Base-by-base conservation (phyloP, 2,888 invertebrate genomes). In the Caenorhabditis sp. region DNA sequence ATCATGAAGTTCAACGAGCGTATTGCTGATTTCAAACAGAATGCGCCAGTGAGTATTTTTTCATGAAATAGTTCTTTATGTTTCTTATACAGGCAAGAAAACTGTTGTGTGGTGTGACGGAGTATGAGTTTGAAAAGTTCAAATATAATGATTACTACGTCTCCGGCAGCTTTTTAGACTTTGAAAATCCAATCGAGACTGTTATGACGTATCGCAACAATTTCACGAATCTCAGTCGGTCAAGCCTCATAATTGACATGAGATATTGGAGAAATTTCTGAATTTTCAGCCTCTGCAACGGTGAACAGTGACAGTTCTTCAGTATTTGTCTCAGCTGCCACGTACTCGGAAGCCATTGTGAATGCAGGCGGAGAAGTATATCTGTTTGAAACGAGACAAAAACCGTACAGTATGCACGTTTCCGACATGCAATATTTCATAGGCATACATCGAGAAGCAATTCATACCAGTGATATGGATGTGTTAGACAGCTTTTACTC, bases 361-460 rank as follows among this genome's bases (percentile, higher is more conserved):
- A 46, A 50, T 8, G 26, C 48, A 13, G 66, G 66, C n/a, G 66
- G 50, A 13, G 43, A 66, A 11, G 66, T 37, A 9, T 66, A 32
- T 26, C 24, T 66, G 4, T 66, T 50, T 30, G 66, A 66, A 24
- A 26, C 56, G 1, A n/a, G 56, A 15, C 66, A 66, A 20, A 66
- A 66, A 30, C 66, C 66, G 9, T 56, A 56, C 45, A 66, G 53
- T 17, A 45, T 35, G 26, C 75, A 75, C 43, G 43, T 61, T n/a
- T 43, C 68, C 8, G 75, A 75, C 50, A 62, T 75, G 66, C 68
- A 62, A 22, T 75, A 61, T n/a, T 68, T 68, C 17, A 75, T 75
- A 27, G 75, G 75, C 20, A 41, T 70, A n/a, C 66, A 66, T 35
- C 13, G 37, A n/a, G 56, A 53, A 52, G 2, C 8, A 17, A 24